These are phyloP conservation scores for Cephus runcator DNA, from an alignment of 2,888 invertebrate genomes.

Conservation along the genomic window DNA sequence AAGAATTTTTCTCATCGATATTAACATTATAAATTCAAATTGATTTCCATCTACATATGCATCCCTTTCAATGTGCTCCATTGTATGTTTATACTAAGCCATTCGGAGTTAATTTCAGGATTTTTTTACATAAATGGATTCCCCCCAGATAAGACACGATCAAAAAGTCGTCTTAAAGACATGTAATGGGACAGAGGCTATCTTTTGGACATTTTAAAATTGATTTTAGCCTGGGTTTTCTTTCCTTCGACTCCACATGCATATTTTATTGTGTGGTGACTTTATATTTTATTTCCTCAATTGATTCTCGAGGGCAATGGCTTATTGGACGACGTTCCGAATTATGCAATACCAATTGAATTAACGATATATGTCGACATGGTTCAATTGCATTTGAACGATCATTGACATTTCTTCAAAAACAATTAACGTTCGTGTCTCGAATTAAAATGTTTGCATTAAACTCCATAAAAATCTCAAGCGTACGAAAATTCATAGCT, in stretches of 20 bases:
- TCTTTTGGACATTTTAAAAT: too few relatives aligned
- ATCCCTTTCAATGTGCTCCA: conserved; percentile 42
- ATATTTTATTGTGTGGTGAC: not conserved
- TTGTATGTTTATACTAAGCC: conserved; percentile 53
- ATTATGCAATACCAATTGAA: not conserved
- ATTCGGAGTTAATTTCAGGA: conserved; percentile 24
- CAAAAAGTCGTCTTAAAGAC: too few relatives aligned
- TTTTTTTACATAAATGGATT: conserved; percentile 16
- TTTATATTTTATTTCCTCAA: not conserved
- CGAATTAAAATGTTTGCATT: not conserved
- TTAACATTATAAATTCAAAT: conserved; percentile 45
- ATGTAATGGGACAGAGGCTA: too few relatives aligned
- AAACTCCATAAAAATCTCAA: not conserved
- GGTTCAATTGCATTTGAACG: not conserved
- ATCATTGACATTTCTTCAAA: not conserved
- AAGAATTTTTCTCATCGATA: conserved; percentile 32
- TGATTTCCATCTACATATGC: conserved; percentile 37
- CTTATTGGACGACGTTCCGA: not conserved
- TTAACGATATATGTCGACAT: not conserved
- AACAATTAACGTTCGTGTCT: not conserved
- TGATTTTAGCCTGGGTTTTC: not conserved
- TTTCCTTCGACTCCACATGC: not conserved
- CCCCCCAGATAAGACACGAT: not conserved
- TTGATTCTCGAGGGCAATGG: not conserved
- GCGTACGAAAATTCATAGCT: not conserved